phyloP scores from a whole-genome alignment of 2,888 invertebrate genomes.

The Polymixis lichenea region DNA sequence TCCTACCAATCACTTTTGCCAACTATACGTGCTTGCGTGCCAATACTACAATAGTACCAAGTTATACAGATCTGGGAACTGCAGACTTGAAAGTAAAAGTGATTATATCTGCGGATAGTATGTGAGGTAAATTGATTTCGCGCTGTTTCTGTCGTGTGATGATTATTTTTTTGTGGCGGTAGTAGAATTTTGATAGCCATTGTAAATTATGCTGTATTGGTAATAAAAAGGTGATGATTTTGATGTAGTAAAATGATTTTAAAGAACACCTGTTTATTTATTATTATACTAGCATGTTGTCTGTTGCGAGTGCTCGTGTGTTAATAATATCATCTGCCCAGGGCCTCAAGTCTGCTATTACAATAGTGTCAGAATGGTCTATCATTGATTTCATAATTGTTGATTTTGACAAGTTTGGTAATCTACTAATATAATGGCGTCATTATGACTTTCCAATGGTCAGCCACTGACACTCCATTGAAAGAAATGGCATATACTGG shows the following conservation, averaged over 20 bases:
- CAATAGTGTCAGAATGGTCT: no score
- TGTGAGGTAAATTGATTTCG: constrained; percentile 47
- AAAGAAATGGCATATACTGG: no score
- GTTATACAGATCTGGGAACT: constrained; percentile 15
- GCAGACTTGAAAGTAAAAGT: constrained; percentile 43
- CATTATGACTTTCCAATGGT: no score
- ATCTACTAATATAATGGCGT: no score
- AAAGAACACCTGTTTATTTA: background rate
- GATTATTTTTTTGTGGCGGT: background rate
- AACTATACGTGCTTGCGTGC: constrained; percentile 43
- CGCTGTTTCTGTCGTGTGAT: constrained; percentile 3
- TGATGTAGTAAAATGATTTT: background rate
- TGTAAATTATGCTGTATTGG: background rate
- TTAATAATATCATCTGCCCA: no score
- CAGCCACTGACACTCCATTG: no score
- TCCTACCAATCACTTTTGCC: constrained; percentile 8
- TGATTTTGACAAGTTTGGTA: no score
- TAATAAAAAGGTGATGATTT: background rate
- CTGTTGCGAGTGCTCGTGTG: no score
- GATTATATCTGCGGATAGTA: constrained; percentile 5
- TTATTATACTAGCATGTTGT: background rate
- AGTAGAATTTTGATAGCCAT: background rate
- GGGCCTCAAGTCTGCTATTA: no score
- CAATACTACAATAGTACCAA: constrained; percentile 16
- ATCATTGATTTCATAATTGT: no score